Conservation (phyloP, 2,113 vertebrate genomes). For the Labrus mixtus region DNA sequence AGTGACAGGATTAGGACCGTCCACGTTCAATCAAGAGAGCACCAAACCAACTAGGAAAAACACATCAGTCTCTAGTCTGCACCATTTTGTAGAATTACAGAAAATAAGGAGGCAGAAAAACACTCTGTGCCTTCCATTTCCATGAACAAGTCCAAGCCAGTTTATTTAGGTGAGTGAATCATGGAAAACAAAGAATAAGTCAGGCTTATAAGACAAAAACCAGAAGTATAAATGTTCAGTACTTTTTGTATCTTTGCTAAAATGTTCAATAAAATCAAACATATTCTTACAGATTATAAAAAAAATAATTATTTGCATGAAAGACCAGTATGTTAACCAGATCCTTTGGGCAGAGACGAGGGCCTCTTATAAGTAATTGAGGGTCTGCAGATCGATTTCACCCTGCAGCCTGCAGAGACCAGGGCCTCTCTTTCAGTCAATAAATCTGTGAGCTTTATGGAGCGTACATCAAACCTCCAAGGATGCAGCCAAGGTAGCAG, state of each 20-base stretch:
- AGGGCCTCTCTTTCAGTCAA: slow-evolving; percentile 44
- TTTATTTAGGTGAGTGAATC: slow-evolving; percentile 3
- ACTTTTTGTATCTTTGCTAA: no score
- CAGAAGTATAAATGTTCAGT: no score
- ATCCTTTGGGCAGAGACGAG: not conserved
- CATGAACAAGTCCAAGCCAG: slow-evolving; percentile 16
- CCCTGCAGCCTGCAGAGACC: slow-evolving; percentile 50
- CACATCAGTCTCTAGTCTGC: not conserved
- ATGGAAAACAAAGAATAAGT: slow-evolving; percentile 23
- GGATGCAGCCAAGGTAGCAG: slow-evolving; percentile 31
- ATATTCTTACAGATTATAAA: not conserved
- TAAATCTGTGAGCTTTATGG: slow-evolving; percentile 58
- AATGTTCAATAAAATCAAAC: no score
- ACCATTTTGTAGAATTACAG: not conserved
- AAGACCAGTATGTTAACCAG: slow-evolving; percentile 18
- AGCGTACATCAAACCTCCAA: slow-evolving; percentile 36
- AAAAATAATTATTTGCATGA: not conserved
- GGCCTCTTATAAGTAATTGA: slow-evolving; percentile 61
- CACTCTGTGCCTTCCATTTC: slow-evolving; percentile 36
- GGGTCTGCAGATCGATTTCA: slow-evolving; percentile 51
- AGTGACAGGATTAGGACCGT: slow-evolving; percentile 34
- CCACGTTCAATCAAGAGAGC: slow-evolving; percentile 3
- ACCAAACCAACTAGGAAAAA: not conserved
- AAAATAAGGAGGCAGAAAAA: slow-evolving; percentile 37
- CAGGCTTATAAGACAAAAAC: not conserved